A percentile compares a stretch with the other conserved stretches of the same genome.
phyloP scores from a whole-genome alignment of 2,797 vertebrate species.

The Ceyx erithaca region DNA sequence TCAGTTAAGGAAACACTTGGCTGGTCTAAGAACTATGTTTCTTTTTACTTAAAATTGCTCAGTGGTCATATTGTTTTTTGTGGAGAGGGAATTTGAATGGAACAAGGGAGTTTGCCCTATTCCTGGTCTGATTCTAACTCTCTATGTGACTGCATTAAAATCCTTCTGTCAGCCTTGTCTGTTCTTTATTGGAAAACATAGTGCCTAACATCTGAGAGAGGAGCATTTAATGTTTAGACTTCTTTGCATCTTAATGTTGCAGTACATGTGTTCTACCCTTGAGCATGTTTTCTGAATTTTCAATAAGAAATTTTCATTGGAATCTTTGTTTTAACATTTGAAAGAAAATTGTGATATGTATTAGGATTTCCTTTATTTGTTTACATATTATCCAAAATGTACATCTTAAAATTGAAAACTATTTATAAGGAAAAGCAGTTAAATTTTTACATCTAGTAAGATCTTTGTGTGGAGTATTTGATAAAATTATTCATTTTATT shows the following conservation, averaged over 20 bases:
- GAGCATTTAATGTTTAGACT: background rate
- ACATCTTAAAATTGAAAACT: background rate
- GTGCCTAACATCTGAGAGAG: background rate
- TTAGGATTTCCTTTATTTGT: background rate
- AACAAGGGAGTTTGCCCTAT: fast-evolving
- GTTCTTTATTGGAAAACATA: background rate
- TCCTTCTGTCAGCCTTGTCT: background rate
- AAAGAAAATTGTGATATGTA: background rate
- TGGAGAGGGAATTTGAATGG: background rate
- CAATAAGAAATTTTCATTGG: background rate
- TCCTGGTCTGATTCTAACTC: background rate
- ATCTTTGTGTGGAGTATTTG: background rate
- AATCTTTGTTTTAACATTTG: background rate
- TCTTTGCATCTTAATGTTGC: background rate
- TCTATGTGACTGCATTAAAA: background rate
- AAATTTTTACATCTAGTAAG: background rate
- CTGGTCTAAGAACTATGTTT: background rate
- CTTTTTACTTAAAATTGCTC: background rate
- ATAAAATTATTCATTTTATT: slow-evolving; percentile 40
- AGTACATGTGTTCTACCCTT: background rate
- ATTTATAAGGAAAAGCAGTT: background rate
- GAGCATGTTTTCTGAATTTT: background rate
- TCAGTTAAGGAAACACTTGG: background rate
- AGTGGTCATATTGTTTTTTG: background rate
- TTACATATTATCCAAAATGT: background rate